These are phyloP conservation scores for Forbesichthys papilliferus DNA, from an alignment of 2,113 vertebrate species.

Conservation along the genomic window DNA sequence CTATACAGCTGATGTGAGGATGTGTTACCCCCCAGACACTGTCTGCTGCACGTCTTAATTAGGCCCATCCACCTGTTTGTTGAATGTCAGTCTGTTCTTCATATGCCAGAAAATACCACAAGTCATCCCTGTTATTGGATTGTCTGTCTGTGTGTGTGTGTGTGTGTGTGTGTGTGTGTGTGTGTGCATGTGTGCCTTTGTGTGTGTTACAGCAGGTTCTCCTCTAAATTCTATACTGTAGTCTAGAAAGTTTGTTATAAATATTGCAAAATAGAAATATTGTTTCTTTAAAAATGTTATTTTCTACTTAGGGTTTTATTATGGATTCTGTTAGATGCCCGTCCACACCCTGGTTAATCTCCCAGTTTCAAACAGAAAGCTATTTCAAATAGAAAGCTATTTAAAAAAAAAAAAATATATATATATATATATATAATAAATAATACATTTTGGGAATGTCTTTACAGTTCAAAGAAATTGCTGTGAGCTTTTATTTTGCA, in stretches of 20 bases:
- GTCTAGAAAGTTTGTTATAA: slow-evolving; percentile 1
- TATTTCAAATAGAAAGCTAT: too few relatives aligned
- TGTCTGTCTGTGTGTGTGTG: slow-evolving; percentile 9
- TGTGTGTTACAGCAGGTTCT: slow-evolving; percentile 19
- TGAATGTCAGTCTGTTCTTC: slow-evolving; percentile 56
- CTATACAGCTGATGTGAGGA: too few relatives aligned
- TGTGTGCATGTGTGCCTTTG: slow-evolving; percentile 6
- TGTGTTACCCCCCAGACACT: background rate
- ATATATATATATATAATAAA: background rate
- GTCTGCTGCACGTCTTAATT: slow-evolving; percentile 49
- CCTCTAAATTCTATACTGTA: slow-evolving; percentile 35
- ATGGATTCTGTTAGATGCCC: background rate
- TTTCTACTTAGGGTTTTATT: background rate
- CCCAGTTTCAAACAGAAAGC: background rate
- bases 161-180: slow-evolving; percentile 5
- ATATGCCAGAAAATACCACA: slow-evolving; percentile 57
- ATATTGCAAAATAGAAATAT: slow-evolving; percentile 3
- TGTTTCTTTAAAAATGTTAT: slow-evolving; percentile 5
- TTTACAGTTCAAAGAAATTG: background rate
- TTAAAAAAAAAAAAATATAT: background rate
- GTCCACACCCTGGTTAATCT: background rate
- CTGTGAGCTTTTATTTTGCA: background rate
- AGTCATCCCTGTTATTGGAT: slow-evolving; percentile 56
- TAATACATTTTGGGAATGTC: background rate
- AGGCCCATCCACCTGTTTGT: slow-evolving; percentile 29